Evolutionary conservation across 1,140 invertebrate genomes (phyloP).

Genomic region (Mycetomoellerius zeteki): DNA sequence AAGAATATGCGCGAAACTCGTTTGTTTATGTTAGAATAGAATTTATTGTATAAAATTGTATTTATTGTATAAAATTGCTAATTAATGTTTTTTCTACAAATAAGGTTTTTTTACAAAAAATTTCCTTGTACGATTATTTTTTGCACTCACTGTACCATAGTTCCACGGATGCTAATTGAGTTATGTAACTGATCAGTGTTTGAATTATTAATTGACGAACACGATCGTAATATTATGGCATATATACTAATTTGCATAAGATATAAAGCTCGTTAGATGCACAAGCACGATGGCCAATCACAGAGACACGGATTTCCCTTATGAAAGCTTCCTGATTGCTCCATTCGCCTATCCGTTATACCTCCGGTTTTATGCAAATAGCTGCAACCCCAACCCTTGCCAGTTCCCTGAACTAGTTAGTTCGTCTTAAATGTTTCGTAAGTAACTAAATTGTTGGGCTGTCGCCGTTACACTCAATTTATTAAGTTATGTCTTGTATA

Average conservation of each 20-base stretch:
- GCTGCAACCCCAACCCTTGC: conserved; percentile 21
- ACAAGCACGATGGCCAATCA: conserved; percentile 36
- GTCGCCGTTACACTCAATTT: conserved; percentile 43
- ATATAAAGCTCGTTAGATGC: conserved; percentile 35
- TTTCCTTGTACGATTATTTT: too few relatives aligned
- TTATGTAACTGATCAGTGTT: not conserved
- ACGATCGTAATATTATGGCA: conserved; percentile 7
- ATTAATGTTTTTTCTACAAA: too few relatives aligned
- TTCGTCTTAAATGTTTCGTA: conserved; percentile 58
- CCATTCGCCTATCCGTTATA: conserved; percentile 57
- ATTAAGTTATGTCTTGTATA: conserved; percentile 53
- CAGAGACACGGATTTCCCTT: conserved; percentile 52
- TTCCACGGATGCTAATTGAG: conserved; percentile 7
- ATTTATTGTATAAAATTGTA: too few relatives aligned
- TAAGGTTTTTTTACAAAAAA: too few relatives aligned
- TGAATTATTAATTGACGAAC: conserved; percentile 31
- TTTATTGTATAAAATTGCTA: too few relatives aligned
- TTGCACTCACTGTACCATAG: not conserved
- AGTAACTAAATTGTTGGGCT: conserved; percentile 50
- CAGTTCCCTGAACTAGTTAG: conserved; percentile 41
- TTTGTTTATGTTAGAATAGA: too few relatives aligned
- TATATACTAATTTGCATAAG: conserved; percentile 48
- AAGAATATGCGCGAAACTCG: too few relatives aligned
- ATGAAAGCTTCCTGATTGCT: conserved; percentile 63
- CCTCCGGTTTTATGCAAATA: conserved; percentile 63